Evolutionary conservation across 2,888 invertebrate species (phyloP).

Genomic region (Ligdia adustata): DNA sequence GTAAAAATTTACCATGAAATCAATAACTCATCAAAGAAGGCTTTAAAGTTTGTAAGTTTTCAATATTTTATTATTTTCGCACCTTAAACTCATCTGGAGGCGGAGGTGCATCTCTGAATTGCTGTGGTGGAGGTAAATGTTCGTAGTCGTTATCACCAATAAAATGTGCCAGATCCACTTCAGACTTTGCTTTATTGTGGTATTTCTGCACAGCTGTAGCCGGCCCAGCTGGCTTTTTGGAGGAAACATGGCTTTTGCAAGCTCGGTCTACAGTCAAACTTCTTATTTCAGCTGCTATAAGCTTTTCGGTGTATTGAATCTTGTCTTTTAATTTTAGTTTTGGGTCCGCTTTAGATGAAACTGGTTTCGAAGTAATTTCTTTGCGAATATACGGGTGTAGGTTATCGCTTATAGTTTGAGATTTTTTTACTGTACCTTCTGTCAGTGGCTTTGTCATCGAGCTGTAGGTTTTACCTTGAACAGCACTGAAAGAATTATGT

Average conservation of each 20-base stretch:
- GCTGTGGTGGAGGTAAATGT: slow-evolving; percentile 92
- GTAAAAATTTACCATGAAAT: slow-evolving; percentile 7
- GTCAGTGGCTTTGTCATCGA: slow-evolving; percentile 54
- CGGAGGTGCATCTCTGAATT: slow-evolving; percentile 91
- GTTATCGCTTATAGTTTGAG: slow-evolving; percentile 74
- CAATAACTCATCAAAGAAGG: too few relatives aligned
- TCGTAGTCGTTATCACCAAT: slow-evolving; percentile 86
- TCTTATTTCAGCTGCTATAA: slow-evolving; percentile 77
- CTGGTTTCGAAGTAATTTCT: slow-evolving; percentile 64
- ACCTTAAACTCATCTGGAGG: slow-evolving; percentile 89
- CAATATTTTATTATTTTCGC: too few relatives aligned
- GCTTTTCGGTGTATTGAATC: slow-evolving; percentile 78
- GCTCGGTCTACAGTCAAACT: slow-evolving; percentile 71
- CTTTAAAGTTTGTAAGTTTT: too few relatives aligned
- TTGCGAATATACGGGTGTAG: slow-evolving; percentile 81
- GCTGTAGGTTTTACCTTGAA: slow-evolving; percentile 69
- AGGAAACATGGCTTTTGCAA: slow-evolving; percentile 56
- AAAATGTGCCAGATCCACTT: slow-evolving; percentile 82
- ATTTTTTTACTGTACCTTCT: slow-evolving; percentile 73
- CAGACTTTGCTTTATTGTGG: slow-evolving; percentile 83
- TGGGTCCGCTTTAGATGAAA: slow-evolving; percentile 41
- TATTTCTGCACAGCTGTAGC: slow-evolving; percentile 61
- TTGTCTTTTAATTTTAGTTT: slow-evolving; percentile 72
- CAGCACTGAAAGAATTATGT: slow-evolving; percentile 77
- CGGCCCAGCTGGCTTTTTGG: slow-evolving; percentile 55